A percentile compares a stretch with the other conserved stretches of the same genome.
Evolutionary conservation across 1,140 invertebrate species (phyloP).

Genomic region (Yoshiicerus persimilis): DNA sequence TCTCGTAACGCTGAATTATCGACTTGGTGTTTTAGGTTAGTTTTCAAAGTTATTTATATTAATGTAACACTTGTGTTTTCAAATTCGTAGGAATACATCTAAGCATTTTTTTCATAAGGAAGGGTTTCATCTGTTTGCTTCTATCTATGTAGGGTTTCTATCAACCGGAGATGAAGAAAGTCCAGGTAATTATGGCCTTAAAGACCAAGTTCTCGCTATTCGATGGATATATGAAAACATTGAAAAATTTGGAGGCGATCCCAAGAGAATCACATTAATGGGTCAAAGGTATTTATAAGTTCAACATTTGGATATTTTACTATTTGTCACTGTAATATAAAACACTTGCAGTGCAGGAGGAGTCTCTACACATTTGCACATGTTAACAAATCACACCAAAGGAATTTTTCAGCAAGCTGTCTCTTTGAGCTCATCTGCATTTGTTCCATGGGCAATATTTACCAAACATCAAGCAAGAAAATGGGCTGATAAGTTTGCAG

Average conservation of each 20-base stretch:
- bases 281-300: not conserved
- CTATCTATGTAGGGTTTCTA: conserved; percentile 27
- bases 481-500: not conserved
- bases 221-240: conserved; percentile 31
- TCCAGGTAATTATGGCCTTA: conserved; percentile 41
- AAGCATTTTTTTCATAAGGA: too few relatives aligned
- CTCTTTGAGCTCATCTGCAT: conserved; percentile 5
- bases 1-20: conserved; percentile 32
- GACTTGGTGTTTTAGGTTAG: conserved; percentile 29
- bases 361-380: conserved; percentile 22
- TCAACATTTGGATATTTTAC: not conserved
- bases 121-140: not conserved
- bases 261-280: conserved; percentile 23
- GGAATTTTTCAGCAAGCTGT: not conserved
- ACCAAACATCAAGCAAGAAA: not conserved
- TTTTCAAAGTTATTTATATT: not conserved
- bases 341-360: not conserved
- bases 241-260: conserved; percentile 36
- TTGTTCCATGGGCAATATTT: conserved; percentile 27
- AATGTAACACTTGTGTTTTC: not conserved
- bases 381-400: not conserved
- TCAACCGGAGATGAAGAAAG: conserved; percentile 12
- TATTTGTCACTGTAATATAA: not conserved
- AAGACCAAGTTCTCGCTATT: not conserved
- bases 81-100: too few relatives aligned